Base-by-base conservation (phyloP, 2,113 vertebrate genomes). In the Xenopus tropicalis region DNA sequence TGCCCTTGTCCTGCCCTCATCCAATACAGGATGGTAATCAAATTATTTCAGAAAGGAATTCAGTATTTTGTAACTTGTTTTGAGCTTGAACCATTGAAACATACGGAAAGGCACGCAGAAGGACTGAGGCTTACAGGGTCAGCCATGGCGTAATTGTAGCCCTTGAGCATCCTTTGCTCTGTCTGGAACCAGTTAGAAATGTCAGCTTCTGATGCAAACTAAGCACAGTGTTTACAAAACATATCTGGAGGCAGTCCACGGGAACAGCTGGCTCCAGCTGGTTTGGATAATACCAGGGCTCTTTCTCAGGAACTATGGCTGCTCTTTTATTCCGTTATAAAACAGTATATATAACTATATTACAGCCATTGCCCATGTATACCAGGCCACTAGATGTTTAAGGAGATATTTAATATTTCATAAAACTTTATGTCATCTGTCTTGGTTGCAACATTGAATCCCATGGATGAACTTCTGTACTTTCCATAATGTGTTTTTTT, bases 161-260 rank as follows among this genome's bases (percentile, higher is more conserved):
- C 72, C 72, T 69, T 56, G 57, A 75, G 66, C 72, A 54, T 61
- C 42, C 56, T 61, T 66, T 43, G n/a, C 23, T 48, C 21, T 48
- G 67, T 75, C 72, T 75, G 72, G 72, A 69, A 69, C 46, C 52
- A 51, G 72, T 75, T 69, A 69, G 61, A 75, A 75, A 75, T 74
- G 72, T 68, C 72, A 61, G 56, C 61, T 59, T 29, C 57, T 75
- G 57, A 69, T 75, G 58, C 66, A 69, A 69, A 75, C 43, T 10
- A 62, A 69, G 65, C 2, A 3, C 29, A 37, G 69, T 75, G 72
- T 75, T 75, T 69, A 69, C 72, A 75, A 75, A 75, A 65, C 42
- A 23, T 17, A 20, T 46, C 58, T 75, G 72, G 72, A 57, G 1
- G 23, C 20, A 1, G 20, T 75, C 72, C 72, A 69, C 19, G 19